phyloP scores from a whole-genome alignment of 2,888 invertebrate species.

The Spatulosminthurus flaviceps region DNA sequence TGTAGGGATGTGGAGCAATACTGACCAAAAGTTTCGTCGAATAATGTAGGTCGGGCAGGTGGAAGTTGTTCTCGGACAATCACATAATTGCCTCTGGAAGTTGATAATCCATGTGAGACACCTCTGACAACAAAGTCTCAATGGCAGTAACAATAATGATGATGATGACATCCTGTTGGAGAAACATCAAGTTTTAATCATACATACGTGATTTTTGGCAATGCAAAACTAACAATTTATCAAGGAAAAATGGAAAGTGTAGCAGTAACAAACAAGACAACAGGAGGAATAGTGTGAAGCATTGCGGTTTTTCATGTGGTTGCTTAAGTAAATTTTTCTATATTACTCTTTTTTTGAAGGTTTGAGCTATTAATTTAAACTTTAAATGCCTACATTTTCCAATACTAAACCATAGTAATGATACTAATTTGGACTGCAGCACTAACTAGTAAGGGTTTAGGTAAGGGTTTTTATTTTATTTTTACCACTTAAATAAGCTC shows the following conservation, averaged over 20 bases:
- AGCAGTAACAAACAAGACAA: no score
- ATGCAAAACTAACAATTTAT: no score
- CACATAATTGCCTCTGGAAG: conserved; percentile 1
- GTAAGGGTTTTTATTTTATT: not conserved
- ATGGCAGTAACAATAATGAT: not conserved
- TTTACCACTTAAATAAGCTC: no score
- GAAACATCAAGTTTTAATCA: no score
- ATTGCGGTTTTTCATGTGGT: no score
- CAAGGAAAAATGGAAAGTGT: no score
- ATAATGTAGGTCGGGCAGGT: conserved; percentile 18
- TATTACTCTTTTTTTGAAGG: no score
- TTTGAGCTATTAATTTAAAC: no score
- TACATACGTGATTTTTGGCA: no score
- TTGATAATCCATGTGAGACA: not conserved
- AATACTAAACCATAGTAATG: not conserved
- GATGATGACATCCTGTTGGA: not conserved
- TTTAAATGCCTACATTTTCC: no score
- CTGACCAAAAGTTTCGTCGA: not conserved
- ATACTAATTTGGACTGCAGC: not conserved
- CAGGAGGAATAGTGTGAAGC: no score
- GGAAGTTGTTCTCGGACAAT: not conserved
- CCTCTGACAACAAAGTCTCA: not conserved
- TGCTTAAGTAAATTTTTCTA: no score
- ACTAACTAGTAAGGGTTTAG: not conserved
- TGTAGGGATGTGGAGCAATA: not conserved